Conservation (phyloP, 2,888 invertebrate species). For the Ypsolopha scabrella region DNA sequence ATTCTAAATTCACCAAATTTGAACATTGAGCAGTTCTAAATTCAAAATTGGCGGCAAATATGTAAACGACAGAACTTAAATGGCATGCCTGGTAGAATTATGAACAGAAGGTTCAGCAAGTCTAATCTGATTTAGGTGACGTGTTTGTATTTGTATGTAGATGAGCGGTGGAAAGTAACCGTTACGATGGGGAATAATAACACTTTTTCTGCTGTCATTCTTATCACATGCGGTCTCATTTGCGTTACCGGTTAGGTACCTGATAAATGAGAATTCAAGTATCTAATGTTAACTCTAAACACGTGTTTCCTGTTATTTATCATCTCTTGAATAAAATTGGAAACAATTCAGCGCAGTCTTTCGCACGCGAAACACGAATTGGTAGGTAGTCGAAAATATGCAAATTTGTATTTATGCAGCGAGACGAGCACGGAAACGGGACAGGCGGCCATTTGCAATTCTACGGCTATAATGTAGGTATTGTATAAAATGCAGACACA, state of each 20-base stretch:
- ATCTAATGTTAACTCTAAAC: background rate
- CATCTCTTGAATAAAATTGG: conserved; percentile 5
- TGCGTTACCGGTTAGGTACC: too few relatives aligned
- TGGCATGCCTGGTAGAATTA: too few relatives aligned
- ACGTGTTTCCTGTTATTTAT: conserved; percentile 5
- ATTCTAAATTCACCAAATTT: too few relatives aligned
- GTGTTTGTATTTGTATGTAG: too few relatives aligned
- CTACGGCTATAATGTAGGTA: conserved; percentile 39
- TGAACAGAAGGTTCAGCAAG: conserved; percentile 12
- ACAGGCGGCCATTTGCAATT: conserved; percentile 47
- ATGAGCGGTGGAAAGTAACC: too few relatives aligned
- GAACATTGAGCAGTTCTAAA: too few relatives aligned
- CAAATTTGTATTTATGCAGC: conserved; percentile 44
- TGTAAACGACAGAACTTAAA: too few relatives aligned
- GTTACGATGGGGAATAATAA: too few relatives aligned
- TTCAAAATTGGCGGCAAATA: too few relatives aligned
- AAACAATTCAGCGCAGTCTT: conserved; percentile 12
- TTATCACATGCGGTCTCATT: too few relatives aligned
- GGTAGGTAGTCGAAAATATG: conserved; percentile 33
- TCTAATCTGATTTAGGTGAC: too few relatives aligned
- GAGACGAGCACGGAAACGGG: conserved; percentile 46
- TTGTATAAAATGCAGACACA: conserved; percentile 33
- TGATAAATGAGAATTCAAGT: conserved; percentile 13
- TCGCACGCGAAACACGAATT: conserved; percentile 23
- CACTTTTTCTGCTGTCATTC: too few relatives aligned